These are phyloP conservation scores for Nilaparvata lugens DNA, from an alignment of 1,140 invertebrate genomes.

Conservation along the genomic window DNA sequence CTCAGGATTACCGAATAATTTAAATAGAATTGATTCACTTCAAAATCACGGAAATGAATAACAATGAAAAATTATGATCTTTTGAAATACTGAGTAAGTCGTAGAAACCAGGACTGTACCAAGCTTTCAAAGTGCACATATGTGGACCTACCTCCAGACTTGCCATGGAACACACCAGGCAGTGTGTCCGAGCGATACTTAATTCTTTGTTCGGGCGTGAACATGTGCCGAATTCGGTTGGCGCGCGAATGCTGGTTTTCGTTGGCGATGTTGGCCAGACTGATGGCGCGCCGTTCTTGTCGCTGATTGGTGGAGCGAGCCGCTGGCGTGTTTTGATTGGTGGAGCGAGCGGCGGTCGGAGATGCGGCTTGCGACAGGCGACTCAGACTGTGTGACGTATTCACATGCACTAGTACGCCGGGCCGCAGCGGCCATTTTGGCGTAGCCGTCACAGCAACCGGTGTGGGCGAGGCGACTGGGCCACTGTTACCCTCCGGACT, in stretches of 20 bases:
- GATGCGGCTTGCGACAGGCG: slow-evolving; percentile 21
- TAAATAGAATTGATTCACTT: too few relatives aligned
- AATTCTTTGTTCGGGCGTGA: slow-evolving; percentile 21
- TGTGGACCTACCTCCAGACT: slow-evolving; percentile 29
- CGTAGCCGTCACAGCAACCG: slow-evolving; percentile 31
- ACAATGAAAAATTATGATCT: too few relatives aligned
- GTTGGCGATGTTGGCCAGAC: slow-evolving; percentile 13
- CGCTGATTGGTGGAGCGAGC: not conserved
- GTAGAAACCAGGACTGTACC: not conserved
- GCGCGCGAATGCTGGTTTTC: slow-evolving; percentile 28
- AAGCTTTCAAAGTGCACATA: not conserved
- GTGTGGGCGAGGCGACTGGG: slow-evolving; percentile 32
- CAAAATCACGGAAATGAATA: too few relatives aligned
- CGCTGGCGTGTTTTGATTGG: not conserved
- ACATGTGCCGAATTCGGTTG: slow-evolving; percentile 29
- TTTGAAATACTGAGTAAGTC: too few relatives aligned
- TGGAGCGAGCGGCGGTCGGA: not conserved
- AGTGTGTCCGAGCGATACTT: slow-evolving; percentile 22
- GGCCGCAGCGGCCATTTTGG: slow-evolving; percentile 78
- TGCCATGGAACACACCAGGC: slow-evolving; percentile 28
- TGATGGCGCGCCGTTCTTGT: slow-evolving; percentile 7
- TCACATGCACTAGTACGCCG: slow-evolving; percentile 78
- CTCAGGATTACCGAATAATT: too few relatives aligned
- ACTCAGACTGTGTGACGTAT: slow-evolving; percentile 53
- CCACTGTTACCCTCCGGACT: slow-evolving; percentile 29